A percentile compares a stretch with the other conserved stretches of the same genome.
These are phyloP conservation scores for Sceloporus tristichus DNA, from an alignment of 2,113 vertebrate species.

Conservation along the genomic window DNA sequence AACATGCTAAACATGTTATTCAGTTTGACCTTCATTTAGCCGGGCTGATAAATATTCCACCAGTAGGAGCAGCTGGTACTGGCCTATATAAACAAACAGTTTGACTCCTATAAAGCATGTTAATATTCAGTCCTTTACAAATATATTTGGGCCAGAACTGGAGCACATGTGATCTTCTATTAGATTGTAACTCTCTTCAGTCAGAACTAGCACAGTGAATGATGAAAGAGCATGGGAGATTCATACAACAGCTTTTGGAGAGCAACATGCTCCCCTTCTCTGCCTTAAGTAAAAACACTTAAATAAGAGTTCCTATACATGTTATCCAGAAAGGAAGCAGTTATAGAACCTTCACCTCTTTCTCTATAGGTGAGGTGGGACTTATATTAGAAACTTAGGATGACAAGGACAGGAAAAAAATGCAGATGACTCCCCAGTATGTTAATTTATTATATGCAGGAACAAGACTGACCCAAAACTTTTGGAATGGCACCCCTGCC, in stretches of 20 bases:
- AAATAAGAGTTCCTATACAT: background rate
- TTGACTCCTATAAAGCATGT: background rate
- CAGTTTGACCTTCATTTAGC: background rate
- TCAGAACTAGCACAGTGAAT: background rate
- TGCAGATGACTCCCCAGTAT: background rate
- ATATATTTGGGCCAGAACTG: background rate
- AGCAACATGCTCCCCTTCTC: background rate
- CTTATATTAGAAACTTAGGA: background rate
- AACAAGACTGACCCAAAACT: background rate
- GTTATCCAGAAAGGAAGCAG: background rate
- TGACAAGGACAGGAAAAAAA: background rate
- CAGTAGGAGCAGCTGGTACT: background rate
- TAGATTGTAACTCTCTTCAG: background rate
- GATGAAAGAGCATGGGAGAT: background rate
- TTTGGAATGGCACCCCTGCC: background rate
- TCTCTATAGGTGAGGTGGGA: background rate
- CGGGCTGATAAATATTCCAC: background rate
- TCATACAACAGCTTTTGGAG: background rate
- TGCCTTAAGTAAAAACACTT: background rate
- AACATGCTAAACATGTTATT: too few species aligned
- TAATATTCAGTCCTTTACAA: background rate
- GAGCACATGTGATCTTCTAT: background rate
- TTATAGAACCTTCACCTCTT: background rate
- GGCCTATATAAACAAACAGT: background rate
- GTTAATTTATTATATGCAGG: background rate